Conservation (phyloP, 1,140 invertebrate species). For the Telenomus remus region DNA sequence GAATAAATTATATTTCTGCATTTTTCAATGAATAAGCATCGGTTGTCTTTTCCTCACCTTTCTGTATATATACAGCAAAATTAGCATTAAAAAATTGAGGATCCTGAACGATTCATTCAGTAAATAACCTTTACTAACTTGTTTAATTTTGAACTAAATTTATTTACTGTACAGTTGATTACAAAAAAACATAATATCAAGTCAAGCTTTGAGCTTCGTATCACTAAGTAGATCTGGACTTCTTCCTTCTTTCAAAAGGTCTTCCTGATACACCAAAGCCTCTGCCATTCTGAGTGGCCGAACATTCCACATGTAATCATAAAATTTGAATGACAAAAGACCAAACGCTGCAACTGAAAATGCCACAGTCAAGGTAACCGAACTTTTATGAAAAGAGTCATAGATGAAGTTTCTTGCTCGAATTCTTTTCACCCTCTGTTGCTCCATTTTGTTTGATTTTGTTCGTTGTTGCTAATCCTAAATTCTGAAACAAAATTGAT, state of each 20-base stretch:
- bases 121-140: too few species aligned
- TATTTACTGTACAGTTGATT: not conserved
- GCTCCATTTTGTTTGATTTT: not conserved
- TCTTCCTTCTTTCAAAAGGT: slow-evolving; percentile 63
- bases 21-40: slow-evolving; percentile 41
- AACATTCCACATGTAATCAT: slow-evolving; percentile 54
- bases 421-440: not conserved
- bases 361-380: slow-evolving; percentile 56
- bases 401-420: not conserved
- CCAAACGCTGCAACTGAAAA: slow-evolving; percentile 11
- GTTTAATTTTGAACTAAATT: not conserved
- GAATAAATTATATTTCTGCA: slow-evolving; percentile 58
- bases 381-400: slow-evolving; percentile 60
- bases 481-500: too few species aligned
- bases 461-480: too few species aligned
- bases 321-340: slow-evolving; percentile 17
- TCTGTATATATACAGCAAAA: too few species aligned
- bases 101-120: too few species aligned
- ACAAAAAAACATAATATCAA: too few species aligned
- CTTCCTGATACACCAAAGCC: slow-evolving; percentile 29
- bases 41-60: not conserved
- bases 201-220: too few species aligned
- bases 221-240: slow-evolving; percentile 12
- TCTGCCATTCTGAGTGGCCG: slow-evolving; percentile 43
- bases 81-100: too few species aligned